Conservation (phyloP, 1,140 invertebrate genomes). For the Orchestia grillus region DNA sequence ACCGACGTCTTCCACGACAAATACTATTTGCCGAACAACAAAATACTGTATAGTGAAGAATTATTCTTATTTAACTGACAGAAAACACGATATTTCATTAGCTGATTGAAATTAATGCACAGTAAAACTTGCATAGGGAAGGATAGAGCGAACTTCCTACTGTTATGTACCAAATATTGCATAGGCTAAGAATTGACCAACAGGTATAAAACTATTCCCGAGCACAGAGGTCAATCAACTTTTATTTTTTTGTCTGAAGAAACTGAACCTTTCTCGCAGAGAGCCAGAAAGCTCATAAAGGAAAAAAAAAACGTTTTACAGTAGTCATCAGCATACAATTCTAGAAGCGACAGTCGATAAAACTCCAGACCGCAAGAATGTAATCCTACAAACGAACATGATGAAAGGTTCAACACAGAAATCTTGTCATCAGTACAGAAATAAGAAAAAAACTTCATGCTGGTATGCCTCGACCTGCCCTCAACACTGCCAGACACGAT, state of each 20-base stretch:
- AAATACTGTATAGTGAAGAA: not conserved
- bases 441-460: too few species aligned
- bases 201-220: not conserved
- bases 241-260: not conserved
- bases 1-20: not conserved
- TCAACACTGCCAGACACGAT: not conserved
- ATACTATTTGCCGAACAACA: not conserved
- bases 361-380: not conserved
- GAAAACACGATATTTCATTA: not conserved
- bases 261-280: not conserved
- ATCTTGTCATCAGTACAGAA: not conserved
- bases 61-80: not conserved
- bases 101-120: not conserved
- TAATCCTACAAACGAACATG: not conserved
- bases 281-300: not conserved
- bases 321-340: not conserved
- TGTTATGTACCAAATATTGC: not conserved
- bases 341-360: not conserved
- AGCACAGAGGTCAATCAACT: not conserved
- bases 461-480: too few species aligned
- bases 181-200: not conserved
- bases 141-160: not conserved
- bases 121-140: not conserved
- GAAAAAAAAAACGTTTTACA: not conserved
- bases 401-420: not conserved